phyloP scores from a whole-genome alignment of 2,797 vertebrate species.

The Betta splendens region DNA sequence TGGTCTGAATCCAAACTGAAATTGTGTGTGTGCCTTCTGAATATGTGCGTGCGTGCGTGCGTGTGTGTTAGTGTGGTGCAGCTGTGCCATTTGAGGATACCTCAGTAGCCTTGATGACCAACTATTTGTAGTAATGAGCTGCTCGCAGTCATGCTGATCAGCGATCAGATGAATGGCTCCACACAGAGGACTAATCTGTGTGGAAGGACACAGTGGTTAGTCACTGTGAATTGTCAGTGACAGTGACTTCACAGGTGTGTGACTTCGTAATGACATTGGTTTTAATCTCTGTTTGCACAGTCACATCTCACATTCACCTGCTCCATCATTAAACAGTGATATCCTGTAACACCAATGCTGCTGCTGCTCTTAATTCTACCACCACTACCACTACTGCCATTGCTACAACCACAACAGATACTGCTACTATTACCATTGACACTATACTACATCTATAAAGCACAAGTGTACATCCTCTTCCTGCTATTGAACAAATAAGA shows the following conservation, averaged over 20 bases:
- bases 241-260: conserved; percentile 4
- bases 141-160: conserved; percentile 46
- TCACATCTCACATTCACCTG: conserved; percentile 8
- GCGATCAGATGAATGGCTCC: conserved; percentile 59
- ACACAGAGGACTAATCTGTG: conserved; percentile 9
- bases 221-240: conserved; percentile 1
- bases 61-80: conserved; percentile 46
- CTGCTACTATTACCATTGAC: rapidly evolving
- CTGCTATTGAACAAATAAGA: background rate
- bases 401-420: too few relatives aligned
- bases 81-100: conserved; percentile 61
- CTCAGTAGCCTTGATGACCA: conserved; percentile 60
- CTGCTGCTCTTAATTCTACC: background rate
- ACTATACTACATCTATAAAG: background rate
- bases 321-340: background rate
- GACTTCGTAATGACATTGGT: conserved; percentile 5
- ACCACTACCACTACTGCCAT: background rate
- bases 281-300: conserved; percentile 1
- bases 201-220: conserved; percentile 11
- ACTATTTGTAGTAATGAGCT: conserved; percentile 65
- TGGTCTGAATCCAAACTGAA: conserved; percentile 43
- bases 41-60: conserved; percentile 5
- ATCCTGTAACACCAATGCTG: background rate
- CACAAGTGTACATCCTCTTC: too few relatives aligned
- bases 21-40: conserved; percentile 17